A percentile compares a stretch with the other conserved stretches of the same genome.
phyloP scores from a whole-genome alignment of 2,113 vertebrate species.

The Atrichornis clamosus region DNA sequence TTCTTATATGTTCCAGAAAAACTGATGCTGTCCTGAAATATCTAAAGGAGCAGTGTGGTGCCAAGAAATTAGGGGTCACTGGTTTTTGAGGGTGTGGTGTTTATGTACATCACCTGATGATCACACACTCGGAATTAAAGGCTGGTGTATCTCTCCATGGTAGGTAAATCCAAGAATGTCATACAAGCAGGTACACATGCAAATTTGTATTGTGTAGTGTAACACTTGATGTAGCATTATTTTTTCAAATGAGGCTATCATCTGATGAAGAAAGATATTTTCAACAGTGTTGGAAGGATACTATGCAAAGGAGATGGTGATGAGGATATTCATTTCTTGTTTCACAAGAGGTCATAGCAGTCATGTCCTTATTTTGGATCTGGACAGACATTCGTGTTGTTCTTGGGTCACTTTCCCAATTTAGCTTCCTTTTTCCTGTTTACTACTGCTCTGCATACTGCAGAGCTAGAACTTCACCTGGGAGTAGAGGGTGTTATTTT shows the following conservation, averaged over 20 bases:
- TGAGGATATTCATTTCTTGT: neutral
- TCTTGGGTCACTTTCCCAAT: neutral
- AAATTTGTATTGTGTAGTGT: neutral
- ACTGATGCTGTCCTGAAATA: conserved; percentile 71
- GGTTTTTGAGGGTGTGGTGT: conserved; percentile 83
- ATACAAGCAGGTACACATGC: neutral
- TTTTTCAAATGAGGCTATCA: neutral
- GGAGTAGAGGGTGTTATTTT: neutral
- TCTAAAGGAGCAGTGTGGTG: conserved; percentile 72
- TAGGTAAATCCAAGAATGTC: neutral
- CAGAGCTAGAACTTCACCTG: neutral
- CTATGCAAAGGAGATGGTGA: neutral
- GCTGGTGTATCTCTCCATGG: conserved; percentile 78
- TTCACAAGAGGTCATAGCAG: neutral
- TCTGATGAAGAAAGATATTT: neutral
- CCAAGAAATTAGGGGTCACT: conserved; percentile 63
- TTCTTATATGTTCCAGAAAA: conserved; percentile 67
- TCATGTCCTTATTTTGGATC: neutral
- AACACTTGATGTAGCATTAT: neutral
- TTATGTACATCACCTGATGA: conserved; percentile 74
- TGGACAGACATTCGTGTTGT: neutral
- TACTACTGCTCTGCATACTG: neutral
- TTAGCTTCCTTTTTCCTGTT: conserved; percentile 13
- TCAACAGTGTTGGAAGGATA: neutral
- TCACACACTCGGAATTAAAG: conserved; percentile 72